A percentile compares a stretch with the other conserved stretches of the same genome.
Evolutionary conservation across 1,140 invertebrate species (phyloP).

Genomic region (Heliconius hermathena): DNA sequence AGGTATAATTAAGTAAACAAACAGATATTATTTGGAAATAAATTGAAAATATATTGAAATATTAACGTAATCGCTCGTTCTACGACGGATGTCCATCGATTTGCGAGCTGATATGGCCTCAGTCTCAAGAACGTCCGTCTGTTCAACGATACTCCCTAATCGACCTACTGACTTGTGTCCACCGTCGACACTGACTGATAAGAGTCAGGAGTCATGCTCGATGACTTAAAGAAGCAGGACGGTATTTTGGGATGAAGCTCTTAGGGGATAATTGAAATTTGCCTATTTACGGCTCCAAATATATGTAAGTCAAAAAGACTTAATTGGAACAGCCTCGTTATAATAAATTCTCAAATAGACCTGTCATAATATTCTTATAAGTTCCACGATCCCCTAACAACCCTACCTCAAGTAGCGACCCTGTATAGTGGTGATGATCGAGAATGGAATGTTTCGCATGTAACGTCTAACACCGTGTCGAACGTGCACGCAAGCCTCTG

Average conservation of each 20-base stretch:
- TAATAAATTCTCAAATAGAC: not conserved
- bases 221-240: slow-evolving; percentile 6
- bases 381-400: slow-evolving; percentile 6
- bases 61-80: slow-evolving; percentile 72
- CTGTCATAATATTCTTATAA: not conserved
- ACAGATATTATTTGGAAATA: slow-evolving; percentile 66
- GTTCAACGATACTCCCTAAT: slow-evolving; percentile 77
- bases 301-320: not conserved
- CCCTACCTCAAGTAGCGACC: slow-evolving; percentile 15
- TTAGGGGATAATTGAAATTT: slow-evolving; percentile 15
- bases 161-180: slow-evolving; percentile 70
- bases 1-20: slow-evolving; percentile 65
- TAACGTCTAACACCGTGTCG: slow-evolving; percentile 43
- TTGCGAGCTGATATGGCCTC: slow-evolving; percentile 78
- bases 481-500: slow-evolving; percentile 68
- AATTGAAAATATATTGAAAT: not conserved
- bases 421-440: slow-evolving; percentile 20
- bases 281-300: not conserved
- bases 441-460: slow-evolving; percentile 16
- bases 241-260: slow-evolving; percentile 17
- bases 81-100: slow-evolving; percentile 68
- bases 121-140: slow-evolving; percentile 80
- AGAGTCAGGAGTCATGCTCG: slow-evolving; percentile 14
- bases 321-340: not conserved
- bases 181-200: slow-evolving; percentile 50